phyloP scores from a whole-genome alignment of 2,888 invertebrate species.

The Zaprionus lineosus region DNA sequence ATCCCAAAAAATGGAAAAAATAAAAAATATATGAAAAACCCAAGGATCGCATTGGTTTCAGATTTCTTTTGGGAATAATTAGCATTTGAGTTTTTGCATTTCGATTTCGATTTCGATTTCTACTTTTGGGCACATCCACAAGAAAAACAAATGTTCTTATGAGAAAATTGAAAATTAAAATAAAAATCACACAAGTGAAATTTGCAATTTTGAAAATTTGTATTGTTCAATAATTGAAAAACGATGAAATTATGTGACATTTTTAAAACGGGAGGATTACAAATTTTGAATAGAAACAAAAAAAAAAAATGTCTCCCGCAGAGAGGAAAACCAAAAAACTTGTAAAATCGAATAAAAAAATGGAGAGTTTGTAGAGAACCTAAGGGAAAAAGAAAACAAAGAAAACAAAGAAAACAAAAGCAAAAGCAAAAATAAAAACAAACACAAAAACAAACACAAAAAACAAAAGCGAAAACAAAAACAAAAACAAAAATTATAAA shows the following conservation, averaged over 20 bases:
- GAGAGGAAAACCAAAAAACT: constrained; percentile 20
- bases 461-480: constrained; percentile 29
- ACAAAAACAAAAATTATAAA: constrained; percentile 39
- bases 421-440: neutral
- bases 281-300: constrained; percentile 43
- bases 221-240: constrained; percentile 60
- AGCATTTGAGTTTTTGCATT: constrained; percentile 12
- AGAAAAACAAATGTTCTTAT: constrained; percentile 63
- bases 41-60: constrained; percentile 69
- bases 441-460: constrained; percentile 16
- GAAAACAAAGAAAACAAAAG: constrained; percentile 10
- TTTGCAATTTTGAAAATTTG: constrained; percentile 54
- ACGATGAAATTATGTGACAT: constrained; percentile 22
- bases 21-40: constrained; percentile 61
- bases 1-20: too few relatives aligned
- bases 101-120: constrained; percentile 27
- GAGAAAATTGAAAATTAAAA: constrained; percentile 41
- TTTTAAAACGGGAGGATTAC: constrained; percentile 39
- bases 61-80: constrained; percentile 41
- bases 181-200: constrained; percentile 23
- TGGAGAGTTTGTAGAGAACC: constrained; percentile 33
- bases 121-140: constrained; percentile 48
- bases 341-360: constrained; percentile 20
- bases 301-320: too few relatives aligned
- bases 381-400: too few relatives aligned